Evolutionary conservation across 2,797 vertebrate genomes (phyloP).

Genomic region (Agapornis canus): DNA sequence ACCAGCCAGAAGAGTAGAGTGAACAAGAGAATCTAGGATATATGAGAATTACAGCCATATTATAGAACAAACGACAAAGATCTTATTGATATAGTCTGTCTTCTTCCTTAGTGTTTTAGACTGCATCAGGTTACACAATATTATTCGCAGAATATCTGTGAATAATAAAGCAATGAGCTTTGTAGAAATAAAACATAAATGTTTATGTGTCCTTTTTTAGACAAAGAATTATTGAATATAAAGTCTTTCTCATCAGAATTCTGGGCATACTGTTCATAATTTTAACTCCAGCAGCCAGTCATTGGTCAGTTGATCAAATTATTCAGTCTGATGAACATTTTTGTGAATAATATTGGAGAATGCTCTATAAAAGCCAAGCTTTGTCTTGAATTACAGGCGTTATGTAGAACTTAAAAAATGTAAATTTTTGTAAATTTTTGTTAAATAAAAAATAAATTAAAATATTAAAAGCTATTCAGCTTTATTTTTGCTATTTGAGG

Average conservation of each 20-base stretch:
- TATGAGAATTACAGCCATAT: not conserved
- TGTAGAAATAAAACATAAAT: not conserved
- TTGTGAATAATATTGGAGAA: not conserved
- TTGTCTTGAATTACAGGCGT: not conserved
- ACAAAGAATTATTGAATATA: not conserved
- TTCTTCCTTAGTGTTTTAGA: not conserved
- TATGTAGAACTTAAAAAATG: not conserved
- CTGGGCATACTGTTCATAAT: not conserved
- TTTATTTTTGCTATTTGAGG: not conserved
- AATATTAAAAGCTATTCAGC: not conserved
- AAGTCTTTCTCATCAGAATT: not conserved
- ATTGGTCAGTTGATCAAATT: not conserved
- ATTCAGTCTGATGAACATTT: not conserved
- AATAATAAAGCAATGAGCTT: not conserved
- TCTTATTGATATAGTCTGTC: not conserved
- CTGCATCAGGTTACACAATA: not conserved
- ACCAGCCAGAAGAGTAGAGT: not conserved
- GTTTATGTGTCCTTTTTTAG: not conserved
- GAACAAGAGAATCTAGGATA: not conserved
- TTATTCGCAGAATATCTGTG: not conserved
- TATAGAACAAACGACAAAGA: not conserved
- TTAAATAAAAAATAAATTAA: not conserved
- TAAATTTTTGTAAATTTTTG: too few species aligned
- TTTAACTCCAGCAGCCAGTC: not conserved
- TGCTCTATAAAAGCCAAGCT: not conserved